A percentile compares a stretch with the other conserved stretches of the same genome.
Evolutionary conservation across 2,797 vertebrate species (phyloP).

Genomic region (Gadopsis bispinosus): DNA sequence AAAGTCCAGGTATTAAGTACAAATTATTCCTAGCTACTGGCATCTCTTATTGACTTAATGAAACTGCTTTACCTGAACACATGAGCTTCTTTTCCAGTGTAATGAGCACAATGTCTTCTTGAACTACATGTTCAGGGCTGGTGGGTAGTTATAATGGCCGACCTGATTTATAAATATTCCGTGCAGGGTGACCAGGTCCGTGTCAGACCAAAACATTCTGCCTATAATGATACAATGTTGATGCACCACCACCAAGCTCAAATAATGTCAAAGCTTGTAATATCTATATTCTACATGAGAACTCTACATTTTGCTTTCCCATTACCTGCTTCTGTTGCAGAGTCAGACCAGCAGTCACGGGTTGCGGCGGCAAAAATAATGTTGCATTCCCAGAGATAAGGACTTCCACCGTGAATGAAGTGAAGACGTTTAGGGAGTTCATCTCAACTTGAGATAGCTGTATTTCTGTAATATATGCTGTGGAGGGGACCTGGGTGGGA

Average conservation of each 20-base stretch:
- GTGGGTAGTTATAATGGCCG: neutral
- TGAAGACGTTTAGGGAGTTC: conserved; percentile 34
- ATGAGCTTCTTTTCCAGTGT: neutral
- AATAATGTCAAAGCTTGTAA: neutral
- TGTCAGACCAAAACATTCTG: neutral
- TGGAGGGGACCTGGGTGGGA: too few species aligned
- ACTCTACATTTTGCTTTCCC: conserved; percentile 8
- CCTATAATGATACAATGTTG: neutral
- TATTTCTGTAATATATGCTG: too few species aligned
- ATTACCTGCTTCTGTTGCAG: conserved; percentile 28
- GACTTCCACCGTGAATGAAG: conserved; percentile 30
- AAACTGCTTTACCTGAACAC: neutral
- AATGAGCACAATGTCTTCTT: neutral
- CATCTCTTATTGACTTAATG: neutral
- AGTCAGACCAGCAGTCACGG: conserved; percentile 22
- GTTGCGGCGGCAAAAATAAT: conserved; percentile 13
- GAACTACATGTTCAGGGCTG: neutral
- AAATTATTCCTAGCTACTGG: neutral
- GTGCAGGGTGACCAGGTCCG: neutral
- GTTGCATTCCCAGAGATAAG: conserved; percentile 38
- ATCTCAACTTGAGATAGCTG: conserved; percentile 53
- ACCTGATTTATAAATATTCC: neutral
- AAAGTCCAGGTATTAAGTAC: too few species aligned
- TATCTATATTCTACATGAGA: conserved; percentile 4
- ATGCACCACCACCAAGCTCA: neutral